phyloP scores from a whole-genome alignment of 2,888 invertebrate genomes.

The Epirrhoe alternata region DNA sequence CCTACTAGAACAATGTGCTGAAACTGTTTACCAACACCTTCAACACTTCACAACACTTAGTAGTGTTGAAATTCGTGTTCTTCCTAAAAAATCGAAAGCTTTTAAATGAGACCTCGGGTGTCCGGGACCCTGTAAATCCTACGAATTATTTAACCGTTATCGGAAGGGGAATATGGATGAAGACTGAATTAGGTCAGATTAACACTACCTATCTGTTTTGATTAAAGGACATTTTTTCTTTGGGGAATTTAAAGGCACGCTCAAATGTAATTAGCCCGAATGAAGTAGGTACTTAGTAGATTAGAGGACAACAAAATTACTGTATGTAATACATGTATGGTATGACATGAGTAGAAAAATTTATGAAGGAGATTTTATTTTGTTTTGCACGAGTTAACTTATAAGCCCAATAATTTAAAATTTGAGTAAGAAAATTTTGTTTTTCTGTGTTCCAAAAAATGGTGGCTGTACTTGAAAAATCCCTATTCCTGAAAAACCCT shows the following conservation, averaged over 20 bases:
- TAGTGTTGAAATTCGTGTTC: too few species aligned
- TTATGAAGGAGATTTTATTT: too few species aligned
- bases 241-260: constrained; percentile 1
- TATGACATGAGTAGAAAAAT: too few species aligned
- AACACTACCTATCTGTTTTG: constrained; percentile 21
- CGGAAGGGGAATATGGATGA: constrained; percentile 35
- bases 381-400: too few species aligned
- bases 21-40: too few species aligned
- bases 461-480: constrained; percentile 30
- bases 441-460: constrained; percentile 15
- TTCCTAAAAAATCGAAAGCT: not conserved
- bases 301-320: too few species aligned
- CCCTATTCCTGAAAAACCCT: constrained; percentile 39
- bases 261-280: not conserved
- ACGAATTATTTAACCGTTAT: constrained; percentile 34
- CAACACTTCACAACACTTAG: too few species aligned
- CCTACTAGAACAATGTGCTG: too few species aligned
- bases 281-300: not conserved
- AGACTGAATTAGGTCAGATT: constrained; percentile 23
- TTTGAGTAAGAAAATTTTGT: not conserved
- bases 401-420: too few species aligned
- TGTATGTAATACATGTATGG: too few species aligned
- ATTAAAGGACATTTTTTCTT: constrained; percentile 6
- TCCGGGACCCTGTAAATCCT: constrained; percentile 30
- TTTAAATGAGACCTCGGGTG: not conserved